Percentiles rank a stretch among this genome's conserved stretches.
Evolutionary conservation across 2,797 vertebrate genomes (phyloP).

Genomic region (Ispidina picta): DNA sequence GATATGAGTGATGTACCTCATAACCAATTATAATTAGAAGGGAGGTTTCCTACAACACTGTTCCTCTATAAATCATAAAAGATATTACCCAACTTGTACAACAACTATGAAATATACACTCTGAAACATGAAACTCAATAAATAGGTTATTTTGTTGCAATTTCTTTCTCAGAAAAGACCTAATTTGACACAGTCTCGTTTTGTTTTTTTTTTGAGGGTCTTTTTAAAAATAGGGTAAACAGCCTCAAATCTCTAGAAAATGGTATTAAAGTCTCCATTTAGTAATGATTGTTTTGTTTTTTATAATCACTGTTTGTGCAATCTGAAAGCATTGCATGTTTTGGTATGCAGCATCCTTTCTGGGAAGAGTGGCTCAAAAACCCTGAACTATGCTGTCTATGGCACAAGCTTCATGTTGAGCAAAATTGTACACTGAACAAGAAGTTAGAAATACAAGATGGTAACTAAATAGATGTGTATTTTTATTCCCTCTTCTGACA

Average conservation of each 20-base stretch:
- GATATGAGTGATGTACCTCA: constrained; percentile 66
- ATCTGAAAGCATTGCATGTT: background rate
- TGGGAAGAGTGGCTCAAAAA: background rate
- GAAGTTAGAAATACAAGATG: background rate
- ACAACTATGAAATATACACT: constrained; percentile 45
- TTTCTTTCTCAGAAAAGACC: background rate
- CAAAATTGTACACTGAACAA: background rate
- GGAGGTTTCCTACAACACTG: constrained; percentile 48
- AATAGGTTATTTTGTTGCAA: constrained; percentile 27
- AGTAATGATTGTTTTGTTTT: background rate
- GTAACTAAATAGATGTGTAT: constrained; percentile 70
- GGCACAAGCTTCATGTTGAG: background rate
- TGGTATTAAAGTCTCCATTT: background rate
- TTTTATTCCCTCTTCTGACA: constrained; percentile 83
- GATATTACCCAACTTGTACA: constrained; percentile 57
- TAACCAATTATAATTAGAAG: constrained; percentile 69
- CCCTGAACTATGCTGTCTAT: background rate
- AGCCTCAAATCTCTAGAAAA: background rate
- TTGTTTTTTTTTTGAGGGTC: background rate
- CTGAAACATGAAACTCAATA: constrained; percentile 33
- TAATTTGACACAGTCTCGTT: background rate
- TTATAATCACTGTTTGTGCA: background rate
- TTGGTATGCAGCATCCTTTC: background rate
- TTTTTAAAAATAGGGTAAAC: background rate
- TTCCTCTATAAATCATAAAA: constrained; percentile 58